A percentile compares a stretch with the other conserved stretches of the same genome.
Evolutionary conservation across 2,797 vertebrate species (phyloP).

Genomic region (Myotis myotis): DNA sequence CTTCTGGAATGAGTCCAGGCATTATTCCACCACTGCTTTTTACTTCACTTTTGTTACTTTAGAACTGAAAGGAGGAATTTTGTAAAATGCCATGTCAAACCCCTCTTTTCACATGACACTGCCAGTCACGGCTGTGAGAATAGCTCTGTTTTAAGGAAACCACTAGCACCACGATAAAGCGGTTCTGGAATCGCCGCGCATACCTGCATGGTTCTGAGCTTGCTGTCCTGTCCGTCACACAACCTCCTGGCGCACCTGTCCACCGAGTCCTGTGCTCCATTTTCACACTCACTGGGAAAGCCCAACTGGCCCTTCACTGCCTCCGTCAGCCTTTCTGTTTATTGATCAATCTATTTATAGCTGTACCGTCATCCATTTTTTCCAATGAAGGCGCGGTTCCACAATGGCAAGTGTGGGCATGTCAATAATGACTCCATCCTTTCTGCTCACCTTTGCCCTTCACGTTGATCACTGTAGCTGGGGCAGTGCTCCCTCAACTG

Average conservation of each 20-base stretch:
- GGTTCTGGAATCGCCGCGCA: not conserved
- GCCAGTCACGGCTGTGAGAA: not conserved
- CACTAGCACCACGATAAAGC: not conserved
- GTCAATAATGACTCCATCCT: not conserved
- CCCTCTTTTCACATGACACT: not conserved
- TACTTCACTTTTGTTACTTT: not conserved
- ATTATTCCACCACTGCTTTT: not conserved
- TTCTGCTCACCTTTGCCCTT: not conserved
- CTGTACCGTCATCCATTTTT: slow-evolving; percentile 32
- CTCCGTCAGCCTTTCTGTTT: not conserved
- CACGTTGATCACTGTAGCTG: not conserved
- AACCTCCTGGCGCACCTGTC: not conserved
- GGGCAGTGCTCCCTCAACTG: too few relatives aligned
- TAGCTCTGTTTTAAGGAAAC: not conserved
- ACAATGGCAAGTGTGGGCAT: not conserved
- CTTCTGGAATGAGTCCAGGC: too few relatives aligned
- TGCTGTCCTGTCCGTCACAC: not conserved
- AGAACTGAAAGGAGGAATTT: not conserved
- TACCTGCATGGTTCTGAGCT: not conserved
- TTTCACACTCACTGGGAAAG: not conserved
- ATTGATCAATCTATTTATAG: slow-evolving; percentile 40
- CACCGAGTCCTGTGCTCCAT: not conserved
- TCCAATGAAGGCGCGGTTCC: slow-evolving; percentile 21
- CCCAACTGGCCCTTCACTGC: not conserved
- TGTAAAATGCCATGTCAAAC: not conserved